These are phyloP conservation scores for Hippocampus kuda DNA, from an alignment of 2,797 vertebrate genomes.

Conservation along the genomic window DNA sequence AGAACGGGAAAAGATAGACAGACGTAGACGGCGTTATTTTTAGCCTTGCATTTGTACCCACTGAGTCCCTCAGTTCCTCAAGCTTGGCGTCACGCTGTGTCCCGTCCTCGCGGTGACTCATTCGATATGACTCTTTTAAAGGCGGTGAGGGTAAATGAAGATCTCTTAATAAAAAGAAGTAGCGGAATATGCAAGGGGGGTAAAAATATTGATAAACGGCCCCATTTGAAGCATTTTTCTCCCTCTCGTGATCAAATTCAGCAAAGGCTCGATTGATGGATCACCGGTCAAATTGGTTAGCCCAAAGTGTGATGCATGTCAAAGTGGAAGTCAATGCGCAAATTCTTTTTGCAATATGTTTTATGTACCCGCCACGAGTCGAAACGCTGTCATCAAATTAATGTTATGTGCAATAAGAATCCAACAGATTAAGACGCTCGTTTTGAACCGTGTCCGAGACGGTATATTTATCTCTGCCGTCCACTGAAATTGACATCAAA, in stretches of 20 bases:
- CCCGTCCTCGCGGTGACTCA: conserved; percentile 55
- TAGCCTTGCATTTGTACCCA: conserved; percentile 48
- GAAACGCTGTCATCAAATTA: no score
- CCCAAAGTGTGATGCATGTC: no score
- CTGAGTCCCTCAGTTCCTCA: conserved; percentile 38
- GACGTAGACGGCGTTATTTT: conserved; percentile 43
- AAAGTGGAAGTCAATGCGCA: no score
- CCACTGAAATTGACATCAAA: no score
- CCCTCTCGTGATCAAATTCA: not conserved
- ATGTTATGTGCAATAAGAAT: no score
- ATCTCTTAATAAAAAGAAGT: conserved; percentile 63
- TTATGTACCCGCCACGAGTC: no score
- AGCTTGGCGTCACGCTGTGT: conserved; percentile 44
- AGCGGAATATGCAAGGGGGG: conserved; percentile 55
- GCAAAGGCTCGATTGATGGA: not conserved
- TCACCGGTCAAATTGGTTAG: not conserved
- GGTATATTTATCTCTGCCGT: no score
- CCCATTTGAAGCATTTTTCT: not conserved
- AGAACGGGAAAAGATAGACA: conserved; percentile 38
- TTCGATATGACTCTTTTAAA: conserved; percentile 61
- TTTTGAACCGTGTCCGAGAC: no score
- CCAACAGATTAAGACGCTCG: no score
- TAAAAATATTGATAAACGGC: not conserved
- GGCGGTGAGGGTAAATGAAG: conserved; percentile 61
- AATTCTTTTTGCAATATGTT: no score